A percentile compares a stretch with the other conserved stretches of the same genome.
These are phyloP conservation scores for Entomobrya proxima DNA, from an alignment of 2,888 invertebrate species.

Conservation along the genomic window DNA sequence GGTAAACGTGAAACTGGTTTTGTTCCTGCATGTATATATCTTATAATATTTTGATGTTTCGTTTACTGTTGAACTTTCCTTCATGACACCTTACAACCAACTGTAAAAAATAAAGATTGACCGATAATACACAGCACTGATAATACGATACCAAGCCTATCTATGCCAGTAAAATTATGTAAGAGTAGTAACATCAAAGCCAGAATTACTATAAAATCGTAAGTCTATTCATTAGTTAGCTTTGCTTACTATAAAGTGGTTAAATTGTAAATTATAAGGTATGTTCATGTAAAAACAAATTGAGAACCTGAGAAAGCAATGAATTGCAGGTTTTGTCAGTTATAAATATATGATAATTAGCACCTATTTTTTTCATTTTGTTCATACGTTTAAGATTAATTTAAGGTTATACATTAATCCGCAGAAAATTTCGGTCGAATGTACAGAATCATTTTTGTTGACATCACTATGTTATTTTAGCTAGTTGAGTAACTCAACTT, in stretches of 20 bases:
- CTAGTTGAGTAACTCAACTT: too few relatives aligned
- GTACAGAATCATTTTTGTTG: too few relatives aligned
- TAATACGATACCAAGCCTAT: too few relatives aligned
- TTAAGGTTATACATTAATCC: too few relatives aligned
- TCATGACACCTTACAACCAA: too few relatives aligned
- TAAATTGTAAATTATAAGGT: neutral
- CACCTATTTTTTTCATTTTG: conserved; percentile 12
- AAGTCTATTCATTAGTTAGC: neutral
- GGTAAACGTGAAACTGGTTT: neutral
- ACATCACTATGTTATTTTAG: too few relatives aligned
- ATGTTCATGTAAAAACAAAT: neutral
- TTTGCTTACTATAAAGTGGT: neutral
- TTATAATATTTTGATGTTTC: neutral
- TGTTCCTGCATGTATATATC: neutral
- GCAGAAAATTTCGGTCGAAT: too few relatives aligned
- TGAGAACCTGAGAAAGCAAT: neutral
- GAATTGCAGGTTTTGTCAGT: neutral
- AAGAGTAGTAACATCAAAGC: too few relatives aligned
- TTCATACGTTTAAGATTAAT: neutral
- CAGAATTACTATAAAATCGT: too few relatives aligned
- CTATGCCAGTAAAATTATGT: too few relatives aligned
- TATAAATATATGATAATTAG: neutral
- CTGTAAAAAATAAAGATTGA: too few relatives aligned
- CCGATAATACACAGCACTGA: too few relatives aligned
- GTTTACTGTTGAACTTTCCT: neutral